A percentile compares a stretch with the other conserved stretches of the same genome.
Evolutionary conservation across 1,140 invertebrate species (phyloP).

Genomic region (Drosophila teissieri): DNA sequence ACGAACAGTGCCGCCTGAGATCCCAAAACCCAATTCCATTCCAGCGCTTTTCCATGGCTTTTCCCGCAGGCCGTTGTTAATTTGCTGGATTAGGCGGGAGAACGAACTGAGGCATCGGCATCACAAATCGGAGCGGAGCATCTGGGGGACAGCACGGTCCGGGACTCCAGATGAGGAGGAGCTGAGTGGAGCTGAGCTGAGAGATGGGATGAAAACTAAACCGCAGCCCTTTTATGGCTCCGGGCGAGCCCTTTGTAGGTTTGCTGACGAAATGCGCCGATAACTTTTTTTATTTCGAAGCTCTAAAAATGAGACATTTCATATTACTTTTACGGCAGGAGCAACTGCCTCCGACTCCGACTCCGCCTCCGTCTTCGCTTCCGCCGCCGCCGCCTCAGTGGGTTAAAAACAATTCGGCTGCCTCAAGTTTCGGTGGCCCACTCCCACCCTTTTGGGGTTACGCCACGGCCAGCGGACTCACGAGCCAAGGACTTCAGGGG

Average conservation of each 20-base stretch:
- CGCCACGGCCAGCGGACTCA: slow-evolving; percentile 47
- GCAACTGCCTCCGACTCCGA: slow-evolving; percentile 54
- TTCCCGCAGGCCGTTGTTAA: slow-evolving; percentile 13
- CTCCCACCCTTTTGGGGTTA: slow-evolving; percentile 49
- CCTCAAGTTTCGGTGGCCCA: slow-evolving; percentile 11
- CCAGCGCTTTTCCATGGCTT: not conserved
- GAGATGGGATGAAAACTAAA: slow-evolving; percentile 39
- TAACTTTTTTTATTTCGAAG: slow-evolving; percentile 82
- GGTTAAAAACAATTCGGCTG: slow-evolving; percentile 77
- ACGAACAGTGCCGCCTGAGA: not conserved
- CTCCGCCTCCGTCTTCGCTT: not conserved
- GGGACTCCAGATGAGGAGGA: no score
- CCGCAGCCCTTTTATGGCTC: slow-evolving; percentile 49
- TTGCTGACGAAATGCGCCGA: slow-evolving; percentile 67
- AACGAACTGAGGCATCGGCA: not conserved
- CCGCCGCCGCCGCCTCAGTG: slow-evolving; percentile 27
- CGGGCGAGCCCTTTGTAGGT: slow-evolving; percentile 9
- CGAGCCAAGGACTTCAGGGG: not conserved
- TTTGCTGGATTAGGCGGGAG: slow-evolving; percentile 25
- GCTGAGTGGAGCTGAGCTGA: not conserved
- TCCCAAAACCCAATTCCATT: not conserved
- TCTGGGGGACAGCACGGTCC: not conserved
- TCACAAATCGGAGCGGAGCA: not conserved
- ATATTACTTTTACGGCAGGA: slow-evolving; percentile 79
- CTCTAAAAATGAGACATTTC: slow-evolving; percentile 83